phyloP scores from a whole-genome alignment of 2,888 invertebrate species.

The Chymomyza amoena region DNA sequence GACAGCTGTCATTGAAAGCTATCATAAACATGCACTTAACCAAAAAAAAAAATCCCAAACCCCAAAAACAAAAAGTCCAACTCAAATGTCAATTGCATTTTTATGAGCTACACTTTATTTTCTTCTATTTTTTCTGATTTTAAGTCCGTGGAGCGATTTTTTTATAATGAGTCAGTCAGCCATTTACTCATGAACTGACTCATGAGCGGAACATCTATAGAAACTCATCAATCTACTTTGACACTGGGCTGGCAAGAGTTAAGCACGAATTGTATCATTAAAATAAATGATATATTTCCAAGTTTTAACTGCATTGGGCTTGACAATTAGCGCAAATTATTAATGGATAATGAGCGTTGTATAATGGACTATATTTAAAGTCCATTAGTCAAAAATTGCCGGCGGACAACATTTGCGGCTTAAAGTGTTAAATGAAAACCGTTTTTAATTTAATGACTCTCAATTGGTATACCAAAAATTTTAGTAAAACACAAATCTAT shows the following conservation, averaged over 20 bases:
- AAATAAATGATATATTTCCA: constrained; percentile 52
- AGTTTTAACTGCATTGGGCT: constrained; percentile 15
- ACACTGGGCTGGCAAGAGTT: neutral
- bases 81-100: constrained; percentile 17
- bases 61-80: constrained; percentile 22
- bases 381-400: constrained; percentile 46
- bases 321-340: constrained; percentile 39
- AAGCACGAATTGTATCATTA: constrained; percentile 38
- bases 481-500: neutral
- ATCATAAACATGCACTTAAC: neutral
- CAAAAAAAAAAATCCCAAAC: neutral
- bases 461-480: constrained; percentile 11
- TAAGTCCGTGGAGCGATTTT: neutral
- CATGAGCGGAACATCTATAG: constrained; percentile 17
- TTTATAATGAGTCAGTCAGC: neutral
- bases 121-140: neutral
- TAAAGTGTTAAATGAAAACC: constrained; percentile 26
- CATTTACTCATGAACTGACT: constrained; percentile 34
- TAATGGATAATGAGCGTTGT: neutral
- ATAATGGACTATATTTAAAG: constrained; percentile 17
- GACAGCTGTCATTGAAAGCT: constrained; percentile 6
- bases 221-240: neutral
- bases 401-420: constrained; percentile 19
- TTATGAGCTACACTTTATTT: neutral
- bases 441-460: constrained; percentile 7